These are phyloP conservation scores for Amblyjoppa proteus DNA, from an alignment of 2,888 invertebrate species.

Conservation along the genomic window DNA sequence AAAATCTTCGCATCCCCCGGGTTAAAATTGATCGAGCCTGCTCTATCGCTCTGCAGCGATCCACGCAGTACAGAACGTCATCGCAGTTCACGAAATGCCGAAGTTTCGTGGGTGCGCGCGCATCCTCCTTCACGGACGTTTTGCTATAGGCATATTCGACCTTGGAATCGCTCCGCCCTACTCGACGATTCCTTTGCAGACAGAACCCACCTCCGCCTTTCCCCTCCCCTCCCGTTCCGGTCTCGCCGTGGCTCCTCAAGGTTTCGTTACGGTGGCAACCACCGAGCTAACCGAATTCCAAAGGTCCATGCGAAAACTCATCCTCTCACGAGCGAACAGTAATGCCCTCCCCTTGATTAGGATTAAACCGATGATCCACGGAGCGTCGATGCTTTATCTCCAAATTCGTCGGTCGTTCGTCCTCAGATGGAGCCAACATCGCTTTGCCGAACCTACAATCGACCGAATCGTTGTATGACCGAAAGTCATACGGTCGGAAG, in stretches of 20 bases:
- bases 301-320: constrained; percentile 10
- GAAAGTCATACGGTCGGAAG: too few species aligned
- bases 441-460: too few species aligned
- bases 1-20: background rate
- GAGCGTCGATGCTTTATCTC: too few species aligned
- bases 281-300: background rate
- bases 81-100: background rate
- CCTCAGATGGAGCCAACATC: too few species aligned
- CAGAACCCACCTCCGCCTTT: constrained; percentile 34
- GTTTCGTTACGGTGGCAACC: constrained; percentile 23
- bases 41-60: background rate
- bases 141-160: constrained; percentile 59
- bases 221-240: constrained; percentile 17
- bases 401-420: too few species aligned
- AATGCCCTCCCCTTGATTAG: too few species aligned
- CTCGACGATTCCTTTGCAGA: constrained; percentile 46
- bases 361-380: too few species aligned
- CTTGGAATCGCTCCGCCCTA: constrained; percentile 62
- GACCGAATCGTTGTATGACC: too few species aligned
- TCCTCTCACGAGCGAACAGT: background rate
- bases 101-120: constrained; percentile 25
- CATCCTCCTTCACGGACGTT: constrained; percentile 55
- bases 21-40: background rate
- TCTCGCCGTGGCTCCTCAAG: constrained; percentile 31
- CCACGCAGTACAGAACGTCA: background rate